Evolutionary conservation across 2,113 vertebrate species (phyloP).

Genomic region (Thamnophis sirtalis): DNA sequence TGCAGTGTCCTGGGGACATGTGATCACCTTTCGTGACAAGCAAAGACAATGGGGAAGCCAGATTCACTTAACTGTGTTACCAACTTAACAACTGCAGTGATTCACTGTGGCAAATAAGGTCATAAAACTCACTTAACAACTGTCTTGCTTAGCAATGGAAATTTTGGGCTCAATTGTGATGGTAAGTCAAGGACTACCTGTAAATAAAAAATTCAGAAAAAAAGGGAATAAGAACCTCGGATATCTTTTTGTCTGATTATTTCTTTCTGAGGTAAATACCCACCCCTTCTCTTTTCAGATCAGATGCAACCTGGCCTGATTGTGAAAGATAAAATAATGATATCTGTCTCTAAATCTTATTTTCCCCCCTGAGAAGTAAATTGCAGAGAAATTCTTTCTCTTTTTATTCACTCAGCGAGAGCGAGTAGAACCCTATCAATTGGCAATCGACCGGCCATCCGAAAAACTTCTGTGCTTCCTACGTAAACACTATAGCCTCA

Average conservation of each 20-base stretch:
- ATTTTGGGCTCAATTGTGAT: not conserved
- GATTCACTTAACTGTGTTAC: not conserved
- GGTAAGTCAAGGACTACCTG: not conserved
- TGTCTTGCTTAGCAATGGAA: not conserved
- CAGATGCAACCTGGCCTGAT: not conserved
- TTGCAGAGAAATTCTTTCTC: not conserved
- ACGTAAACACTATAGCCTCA: constrained; percentile 80
- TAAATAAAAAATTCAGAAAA: not conserved
- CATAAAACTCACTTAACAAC: not conserved
- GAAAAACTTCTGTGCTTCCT: constrained; percentile 84
- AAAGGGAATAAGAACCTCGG: not conserved
- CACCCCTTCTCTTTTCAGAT: not conserved
- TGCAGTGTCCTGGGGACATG: not conserved
- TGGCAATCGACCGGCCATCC: constrained; percentile 88
- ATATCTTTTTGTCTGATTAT: not conserved
- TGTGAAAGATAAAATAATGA: not conserved
- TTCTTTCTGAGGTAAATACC: not conserved
- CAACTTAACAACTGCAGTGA: not conserved
- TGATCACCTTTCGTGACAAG: not conserved
- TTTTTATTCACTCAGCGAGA: constrained; percentile 71
- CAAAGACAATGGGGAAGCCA: not conserved
- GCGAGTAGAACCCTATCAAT: constrained; percentile 74
- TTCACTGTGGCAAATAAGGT: not conserved
- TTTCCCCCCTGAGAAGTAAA: not conserved
- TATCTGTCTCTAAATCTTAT: not conserved